A percentile compares a stretch with the other conserved stretches of the same genome.
These are phyloP conservation scores for Drosophila arawakana DNA, from an alignment of 1,140 invertebrate genomes.

Conservation along the genomic window DNA sequence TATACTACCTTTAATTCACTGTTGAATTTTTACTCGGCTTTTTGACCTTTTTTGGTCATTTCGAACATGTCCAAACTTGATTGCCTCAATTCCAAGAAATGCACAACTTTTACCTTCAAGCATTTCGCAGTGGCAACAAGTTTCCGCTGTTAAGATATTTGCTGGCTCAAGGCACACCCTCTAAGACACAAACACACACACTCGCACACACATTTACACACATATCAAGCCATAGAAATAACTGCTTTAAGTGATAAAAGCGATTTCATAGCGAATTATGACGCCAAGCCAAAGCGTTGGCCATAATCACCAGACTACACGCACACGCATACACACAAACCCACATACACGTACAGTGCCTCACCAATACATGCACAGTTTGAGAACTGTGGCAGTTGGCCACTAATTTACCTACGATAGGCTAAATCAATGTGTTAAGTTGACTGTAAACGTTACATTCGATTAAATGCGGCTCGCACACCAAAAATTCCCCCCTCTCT, in stretches of 20 bases:
- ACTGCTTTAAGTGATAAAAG: constrained; percentile 51
- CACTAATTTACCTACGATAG: constrained; percentile 60
- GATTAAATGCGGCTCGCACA: constrained; percentile 63
- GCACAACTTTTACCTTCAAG: constrained; percentile 12
- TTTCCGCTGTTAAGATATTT: constrained; percentile 27
- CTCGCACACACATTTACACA: background rate
- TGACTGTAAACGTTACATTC: constrained; percentile 71
- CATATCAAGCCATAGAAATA: constrained; percentile 14
- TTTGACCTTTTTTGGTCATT: background rate
- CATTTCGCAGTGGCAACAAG: constrained; percentile 34
- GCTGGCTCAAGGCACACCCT: constrained; percentile 5
- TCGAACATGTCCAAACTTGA: constrained; percentile 8
- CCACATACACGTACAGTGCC: constrained; percentile 4
- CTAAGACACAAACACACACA: background rate
- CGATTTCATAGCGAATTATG: constrained; percentile 49
- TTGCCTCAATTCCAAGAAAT: constrained; percentile 25
- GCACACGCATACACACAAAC: constrained; percentile 27
- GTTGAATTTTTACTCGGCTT: background rate
- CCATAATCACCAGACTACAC: constrained; percentile 43
- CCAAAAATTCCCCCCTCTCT: constrained; percentile 20
- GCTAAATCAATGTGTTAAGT: constrained; percentile 63
- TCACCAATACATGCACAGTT: background rate
- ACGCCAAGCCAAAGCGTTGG: constrained; percentile 38
- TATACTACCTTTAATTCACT: background rate
- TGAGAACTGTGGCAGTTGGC: constrained; percentile 34